Evolutionary conservation across 2,113 vertebrate genomes (phyloP).

Genomic region (Piaya cayana): DNA sequence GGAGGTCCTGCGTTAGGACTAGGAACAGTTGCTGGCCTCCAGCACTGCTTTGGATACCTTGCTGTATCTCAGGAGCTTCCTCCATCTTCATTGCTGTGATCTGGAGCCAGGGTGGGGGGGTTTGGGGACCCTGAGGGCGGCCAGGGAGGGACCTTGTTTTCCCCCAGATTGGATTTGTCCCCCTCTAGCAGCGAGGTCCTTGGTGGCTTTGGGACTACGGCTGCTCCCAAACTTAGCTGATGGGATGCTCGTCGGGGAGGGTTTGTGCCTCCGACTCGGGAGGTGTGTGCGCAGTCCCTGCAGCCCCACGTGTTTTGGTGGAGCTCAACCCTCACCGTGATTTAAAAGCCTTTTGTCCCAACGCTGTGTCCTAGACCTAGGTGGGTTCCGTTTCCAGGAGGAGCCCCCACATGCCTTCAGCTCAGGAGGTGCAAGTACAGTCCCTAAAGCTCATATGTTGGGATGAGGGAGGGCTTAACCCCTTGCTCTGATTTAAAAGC

Average conservation of each 20-base stretch:
- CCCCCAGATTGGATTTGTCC: background rate
- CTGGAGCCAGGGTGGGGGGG: background rate
- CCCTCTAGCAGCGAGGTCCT: background rate
- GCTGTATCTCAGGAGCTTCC: background rate
- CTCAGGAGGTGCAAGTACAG: no score
- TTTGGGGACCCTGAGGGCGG: background rate
- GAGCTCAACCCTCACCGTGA: background rate
- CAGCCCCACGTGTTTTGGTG: fast-evolving
- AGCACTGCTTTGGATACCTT: background rate
- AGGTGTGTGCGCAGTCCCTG: background rate
- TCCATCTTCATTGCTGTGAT: background rate
- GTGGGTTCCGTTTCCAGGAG: no score
- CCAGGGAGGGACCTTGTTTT: background rate
- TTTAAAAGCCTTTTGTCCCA: no score
- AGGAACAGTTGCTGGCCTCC: background rate
- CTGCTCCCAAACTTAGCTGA: background rate
- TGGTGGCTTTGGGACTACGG: background rate
- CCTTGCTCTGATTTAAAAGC: no score
- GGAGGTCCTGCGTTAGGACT: background rate
- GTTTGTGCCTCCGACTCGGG: background rate
- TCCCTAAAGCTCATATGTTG: no score
- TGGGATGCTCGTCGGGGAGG: background rate
- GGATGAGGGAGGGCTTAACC: no score
- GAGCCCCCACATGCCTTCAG: no score
- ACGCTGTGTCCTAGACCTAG: no score